Base-by-base conservation (phyloP, 2,797 vertebrate genomes). In the Moxostoma hubbsi region DNA sequence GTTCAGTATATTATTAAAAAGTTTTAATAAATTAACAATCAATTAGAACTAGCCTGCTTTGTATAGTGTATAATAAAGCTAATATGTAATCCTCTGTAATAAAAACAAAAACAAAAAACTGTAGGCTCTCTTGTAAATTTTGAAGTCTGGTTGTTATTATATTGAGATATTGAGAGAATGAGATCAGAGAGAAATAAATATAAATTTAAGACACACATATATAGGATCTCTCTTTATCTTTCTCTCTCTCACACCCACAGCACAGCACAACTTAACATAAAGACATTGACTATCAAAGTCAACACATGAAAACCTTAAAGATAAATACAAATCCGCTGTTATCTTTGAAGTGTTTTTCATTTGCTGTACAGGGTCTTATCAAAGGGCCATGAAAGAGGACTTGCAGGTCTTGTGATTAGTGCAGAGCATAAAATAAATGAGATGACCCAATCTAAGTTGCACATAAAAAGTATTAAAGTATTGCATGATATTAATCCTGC, bases 401-500 rank as follows among this genome's bases (percentile, higher is more conserved):
- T 96, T 95, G 93, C 91, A 92, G 89, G 93, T 93, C 95, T 94
- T 95, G 94, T 96, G 96, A 97, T 97, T 95, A 96, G 91, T 93
- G 94, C 93, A 93, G 91, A 89, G 82, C 93, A 94, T 94, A 93
- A 93, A 90, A 88, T 92, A 96, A 95, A 97, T 97, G 96, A 98
- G 94, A 98, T 95, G 91, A 87, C 92, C 92, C 94, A 95, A 97
- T 96, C 97, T 94, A 96, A 96, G 96, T 96, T 94, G 94, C 92
- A 95, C 93, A 96, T 97, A 97, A 97, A 97, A 96, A 96, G 95
- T 94, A 97, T 97, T 97, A 97, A 98, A 97, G 96, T 95, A 96
- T 97, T 97, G 98, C 96, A 96, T 95, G 96, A 97, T 96, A 98
- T 97, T 97, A 98, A 98, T 96, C 96, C 96, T 94, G 92, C 96